phyloP scores from a whole-genome alignment of 1,140 invertebrate genomes.

The Sinella curviseta region DNA sequence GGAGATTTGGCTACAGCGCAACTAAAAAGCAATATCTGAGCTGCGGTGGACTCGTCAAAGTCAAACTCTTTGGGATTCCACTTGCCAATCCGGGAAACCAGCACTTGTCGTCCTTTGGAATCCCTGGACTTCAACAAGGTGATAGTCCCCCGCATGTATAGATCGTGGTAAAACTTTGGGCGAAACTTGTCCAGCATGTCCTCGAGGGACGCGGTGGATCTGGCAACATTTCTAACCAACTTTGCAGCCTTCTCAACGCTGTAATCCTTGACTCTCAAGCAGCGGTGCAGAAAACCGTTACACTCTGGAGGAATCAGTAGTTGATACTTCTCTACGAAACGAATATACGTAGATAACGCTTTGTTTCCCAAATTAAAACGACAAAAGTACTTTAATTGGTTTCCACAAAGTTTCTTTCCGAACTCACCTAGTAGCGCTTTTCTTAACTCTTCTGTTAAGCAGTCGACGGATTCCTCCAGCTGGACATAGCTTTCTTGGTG shows the following conservation, averaged over 20 bases:
- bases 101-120: background rate
- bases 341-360: no score
- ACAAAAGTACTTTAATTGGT: no score
- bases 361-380: no score
- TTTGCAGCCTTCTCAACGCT: slow-evolving; percentile 2
- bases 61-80: background rate
- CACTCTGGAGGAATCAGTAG: no score
- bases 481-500: no score
- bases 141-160: background rate
- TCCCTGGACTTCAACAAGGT: background rate
- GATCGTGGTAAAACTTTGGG: background rate
- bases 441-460: no score
- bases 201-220: background rate
- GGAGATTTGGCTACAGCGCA: background rate
- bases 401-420: no score
- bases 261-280: slow-evolving; percentile 10
- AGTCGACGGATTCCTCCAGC: no score
- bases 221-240: background rate
- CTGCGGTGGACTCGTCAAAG: background rate
- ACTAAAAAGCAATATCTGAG: background rate
- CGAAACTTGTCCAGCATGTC: background rate
- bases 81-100: background rate
- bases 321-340: no score
- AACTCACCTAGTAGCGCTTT: no score
- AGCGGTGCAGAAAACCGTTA: background rate